Conservation (phyloP, 1,140 invertebrate species). For the Solen grandis region DNA sequence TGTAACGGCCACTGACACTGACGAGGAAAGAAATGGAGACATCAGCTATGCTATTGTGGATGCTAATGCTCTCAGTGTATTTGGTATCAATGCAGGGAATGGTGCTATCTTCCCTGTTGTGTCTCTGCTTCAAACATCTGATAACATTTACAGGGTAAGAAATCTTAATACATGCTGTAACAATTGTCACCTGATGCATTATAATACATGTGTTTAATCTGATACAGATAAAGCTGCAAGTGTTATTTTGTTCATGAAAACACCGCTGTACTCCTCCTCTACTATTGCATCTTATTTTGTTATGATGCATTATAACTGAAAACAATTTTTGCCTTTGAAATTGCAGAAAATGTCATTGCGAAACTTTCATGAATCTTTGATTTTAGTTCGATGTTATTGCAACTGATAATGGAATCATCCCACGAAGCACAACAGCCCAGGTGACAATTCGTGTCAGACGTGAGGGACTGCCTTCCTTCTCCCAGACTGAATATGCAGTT, state of each 20-base stretch:
- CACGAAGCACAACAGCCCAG: slow-evolving; percentile 36
- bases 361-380: no score
- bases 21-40: slow-evolving; percentile 56
- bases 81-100: slow-evolving; percentile 58
- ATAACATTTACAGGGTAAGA: slow-evolving; percentile 55
- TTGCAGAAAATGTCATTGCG: background rate
- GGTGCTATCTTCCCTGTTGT: slow-evolving; percentile 57
- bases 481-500: slow-evolving; percentile 43
- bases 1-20: slow-evolving; percentile 58
- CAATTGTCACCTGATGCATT: no score
- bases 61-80: slow-evolving; percentile 31
- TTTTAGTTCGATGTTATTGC: slow-evolving; percentile 64
- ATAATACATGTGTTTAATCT: background rate
- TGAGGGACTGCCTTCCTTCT: slow-evolving; percentile 58
- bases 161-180: no score
- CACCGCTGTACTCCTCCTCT: no score
- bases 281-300: no score
- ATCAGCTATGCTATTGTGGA: slow-evolving; percentile 54
- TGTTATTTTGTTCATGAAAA: no score
- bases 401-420: slow-evolving; percentile 60
- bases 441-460: slow-evolving; percentile 61
- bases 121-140: slow-evolving; percentile 45
- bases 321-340: no score
- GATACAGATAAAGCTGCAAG: no score
- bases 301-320: no score